Base-by-base conservation (phyloP, 2,888 invertebrate genomes). In the Mylabris sibirica region DNA sequence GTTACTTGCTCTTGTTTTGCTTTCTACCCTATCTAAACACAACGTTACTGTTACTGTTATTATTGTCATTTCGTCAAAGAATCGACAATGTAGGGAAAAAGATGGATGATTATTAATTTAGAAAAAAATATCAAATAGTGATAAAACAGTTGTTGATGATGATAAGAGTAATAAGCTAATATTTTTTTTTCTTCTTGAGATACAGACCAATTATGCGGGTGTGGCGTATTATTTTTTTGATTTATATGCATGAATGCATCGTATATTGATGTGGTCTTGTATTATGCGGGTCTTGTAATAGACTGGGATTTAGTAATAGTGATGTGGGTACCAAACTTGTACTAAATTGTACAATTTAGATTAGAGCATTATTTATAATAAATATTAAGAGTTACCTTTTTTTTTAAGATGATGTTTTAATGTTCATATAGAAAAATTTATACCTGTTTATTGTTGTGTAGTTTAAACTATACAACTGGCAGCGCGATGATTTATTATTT, bases 241-340 rank as follows among this genome's bases (percentile, higher is more conserved):
- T 74, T 74, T 73, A 73, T 72, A 72, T 69, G 64, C 60, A 63
- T 60, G 35, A 66, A 67, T 72, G 65, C 69, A 67, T 57, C 24
- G 24, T 24, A 20, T 74, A 69, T 68, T 66, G 67, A 63, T 69
- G 74, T 63, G 67, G 73, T 72, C 71, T 72, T 65, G 65, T 67
- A 70, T 74, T 73, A 74, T 74, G 73, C 73, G 74, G 74, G 73
- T 69, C n/a, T n/a, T 70, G 71, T 72, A 70, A 73, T n/a, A 74
- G 69, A 72, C 68, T 66, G 59, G 70, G 68, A 70, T 70, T 67
- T 66, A 68, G 61, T 69, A 65, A 68, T 67, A 68, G 63, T 68
- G 63, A 60, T 57, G 14, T 63, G 68, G 65, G 63, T 63, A 30
- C 5, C 20, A 60, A 64, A 68, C 62, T 70, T 62, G 57, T 30